Evolutionary conservation across 1,140 invertebrate genomes (phyloP).

Genomic region (Trachymyrmex cornetzi): DNA sequence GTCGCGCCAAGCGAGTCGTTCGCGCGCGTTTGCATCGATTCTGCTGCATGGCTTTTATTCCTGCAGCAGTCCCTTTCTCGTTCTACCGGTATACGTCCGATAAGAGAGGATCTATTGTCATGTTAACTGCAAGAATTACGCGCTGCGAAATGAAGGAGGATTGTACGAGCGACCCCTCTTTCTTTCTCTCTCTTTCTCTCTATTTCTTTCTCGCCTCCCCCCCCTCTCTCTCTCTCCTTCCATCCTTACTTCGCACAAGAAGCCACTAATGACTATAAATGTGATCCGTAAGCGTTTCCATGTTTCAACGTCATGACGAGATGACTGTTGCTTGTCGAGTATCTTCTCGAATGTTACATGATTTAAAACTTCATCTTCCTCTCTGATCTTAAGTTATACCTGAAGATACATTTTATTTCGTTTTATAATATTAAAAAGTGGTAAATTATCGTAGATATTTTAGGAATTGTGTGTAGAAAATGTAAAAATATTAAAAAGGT

Average conservation of each 20-base stretch:
- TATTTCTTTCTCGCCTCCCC: background rate
- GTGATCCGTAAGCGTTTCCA: constrained; percentile 13
- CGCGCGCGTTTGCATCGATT: constrained; percentile 50
- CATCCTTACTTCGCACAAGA: constrained; percentile 21
- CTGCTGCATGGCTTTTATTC: constrained; percentile 26
- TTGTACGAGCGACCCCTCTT: background rate
- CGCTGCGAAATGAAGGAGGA: constrained; percentile 36
- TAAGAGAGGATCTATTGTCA: constrained; percentile 54
- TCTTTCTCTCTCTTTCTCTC: no score
- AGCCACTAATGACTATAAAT: constrained; percentile 47
- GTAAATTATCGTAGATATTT: background rate
- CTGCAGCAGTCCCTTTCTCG: background rate
- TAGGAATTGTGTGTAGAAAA: background rate
- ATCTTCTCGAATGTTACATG: background rate
- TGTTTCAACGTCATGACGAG: constrained; percentile 1
- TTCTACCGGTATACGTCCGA: constrained; percentile 26
- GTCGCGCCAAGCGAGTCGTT: constrained; percentile 13
- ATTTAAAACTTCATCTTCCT: constrained; percentile 7
- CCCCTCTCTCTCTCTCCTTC: background rate
- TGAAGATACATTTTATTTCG: background rate
- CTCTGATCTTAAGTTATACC: background rate
- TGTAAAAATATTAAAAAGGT: background rate
- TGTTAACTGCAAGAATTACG: constrained; percentile 53
- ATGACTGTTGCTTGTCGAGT: background rate
- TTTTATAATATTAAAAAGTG: background rate